Percentiles rank a stretch among this genome's conserved stretches.
phyloP scores from a whole-genome alignment of 37 sponge, comb jelly and placozoan species.

The Hexactinellida sp. region DNA sequence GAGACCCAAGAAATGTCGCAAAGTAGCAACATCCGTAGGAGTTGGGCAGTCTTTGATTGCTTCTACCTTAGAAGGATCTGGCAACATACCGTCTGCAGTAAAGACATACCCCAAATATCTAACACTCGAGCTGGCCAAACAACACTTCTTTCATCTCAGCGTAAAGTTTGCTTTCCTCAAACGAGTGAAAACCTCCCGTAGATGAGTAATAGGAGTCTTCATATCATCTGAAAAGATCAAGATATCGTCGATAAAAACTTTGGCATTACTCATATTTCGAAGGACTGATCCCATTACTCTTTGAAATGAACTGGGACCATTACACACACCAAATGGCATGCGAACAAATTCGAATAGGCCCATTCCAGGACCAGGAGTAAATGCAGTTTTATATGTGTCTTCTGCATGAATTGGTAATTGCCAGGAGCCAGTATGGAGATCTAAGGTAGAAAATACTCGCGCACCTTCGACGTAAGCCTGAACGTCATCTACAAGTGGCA shows the following conservation, averaged over 20 bases:
- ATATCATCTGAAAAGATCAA: background rate
- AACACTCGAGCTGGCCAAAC: background rate
- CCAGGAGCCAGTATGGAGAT: conserved; percentile 30
- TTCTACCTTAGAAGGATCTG: background rate
- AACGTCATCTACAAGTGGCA: conserved; percentile 23
- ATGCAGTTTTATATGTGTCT: conserved; percentile 22
- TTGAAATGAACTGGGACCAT: conserved; percentile 31
- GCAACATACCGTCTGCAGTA: background rate
- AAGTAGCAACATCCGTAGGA: background rate
- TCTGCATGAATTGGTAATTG: conserved; percentile 19
- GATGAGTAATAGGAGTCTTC: background rate
- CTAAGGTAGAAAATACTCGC: conserved; percentile 21
- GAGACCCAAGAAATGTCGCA: background rate
- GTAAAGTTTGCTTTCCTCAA: background rate
- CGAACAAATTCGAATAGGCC: conserved; percentile 23
- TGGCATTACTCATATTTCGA: background rate
- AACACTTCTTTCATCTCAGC: background rate
- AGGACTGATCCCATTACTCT: conserved; percentile 29
- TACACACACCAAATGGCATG: conserved; percentile 29
- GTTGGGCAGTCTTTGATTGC: background rate
- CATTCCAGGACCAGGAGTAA: conserved; percentile 18
- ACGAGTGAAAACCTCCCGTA: background rate
- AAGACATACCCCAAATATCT: background rate
- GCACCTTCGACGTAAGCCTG: background rate
- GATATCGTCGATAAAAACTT: background rate